Evolutionary conservation across 1,140 invertebrate genomes (phyloP).

Genomic region (Achroia grisella): DNA sequence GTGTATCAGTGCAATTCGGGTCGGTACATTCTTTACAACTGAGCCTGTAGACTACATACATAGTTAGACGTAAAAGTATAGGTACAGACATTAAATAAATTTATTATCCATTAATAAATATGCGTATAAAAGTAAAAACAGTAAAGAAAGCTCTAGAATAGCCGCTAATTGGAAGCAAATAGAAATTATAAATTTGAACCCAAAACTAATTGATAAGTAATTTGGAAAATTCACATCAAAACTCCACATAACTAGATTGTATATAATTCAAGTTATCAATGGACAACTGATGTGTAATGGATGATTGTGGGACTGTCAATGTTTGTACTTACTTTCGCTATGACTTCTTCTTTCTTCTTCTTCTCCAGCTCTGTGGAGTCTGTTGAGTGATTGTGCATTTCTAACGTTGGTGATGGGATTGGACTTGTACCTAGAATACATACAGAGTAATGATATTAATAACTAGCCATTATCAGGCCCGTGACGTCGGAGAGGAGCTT

Average conservation of each 20-base stretch:
- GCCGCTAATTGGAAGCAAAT: too few relatives aligned
- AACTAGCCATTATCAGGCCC: too few relatives aligned
- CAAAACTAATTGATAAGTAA: conserved; percentile 33
- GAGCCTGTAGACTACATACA: too few relatives aligned
- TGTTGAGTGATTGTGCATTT: conserved; percentile 83
- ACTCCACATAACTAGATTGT: conserved; percentile 42
- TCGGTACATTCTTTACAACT: too few relatives aligned
- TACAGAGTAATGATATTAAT: not conserved
- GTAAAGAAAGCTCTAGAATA: too few relatives aligned
- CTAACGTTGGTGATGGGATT: conserved; percentile 74
- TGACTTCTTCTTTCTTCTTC: conserved; percentile 80
- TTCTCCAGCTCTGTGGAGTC: conserved; percentile 82
- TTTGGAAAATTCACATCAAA: conserved; percentile 34
- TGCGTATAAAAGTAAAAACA: too few relatives aligned
- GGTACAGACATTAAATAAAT: too few relatives aligned
- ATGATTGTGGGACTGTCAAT: not conserved
- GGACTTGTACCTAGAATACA: conserved; percentile 56
- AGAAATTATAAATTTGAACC: conserved; percentile 17
- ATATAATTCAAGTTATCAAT: conserved; percentile 32
- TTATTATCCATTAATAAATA: too few relatives aligned
- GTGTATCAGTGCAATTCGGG: too few relatives aligned
- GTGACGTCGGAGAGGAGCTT: too few relatives aligned
- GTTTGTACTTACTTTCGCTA: conserved; percentile 50
- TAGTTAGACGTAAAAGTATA: too few relatives aligned
- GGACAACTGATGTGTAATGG: conserved; percentile 14